Base-by-base conservation (phyloP, 2,113 vertebrate genomes). In the Melanerpes formicivorus region DNA sequence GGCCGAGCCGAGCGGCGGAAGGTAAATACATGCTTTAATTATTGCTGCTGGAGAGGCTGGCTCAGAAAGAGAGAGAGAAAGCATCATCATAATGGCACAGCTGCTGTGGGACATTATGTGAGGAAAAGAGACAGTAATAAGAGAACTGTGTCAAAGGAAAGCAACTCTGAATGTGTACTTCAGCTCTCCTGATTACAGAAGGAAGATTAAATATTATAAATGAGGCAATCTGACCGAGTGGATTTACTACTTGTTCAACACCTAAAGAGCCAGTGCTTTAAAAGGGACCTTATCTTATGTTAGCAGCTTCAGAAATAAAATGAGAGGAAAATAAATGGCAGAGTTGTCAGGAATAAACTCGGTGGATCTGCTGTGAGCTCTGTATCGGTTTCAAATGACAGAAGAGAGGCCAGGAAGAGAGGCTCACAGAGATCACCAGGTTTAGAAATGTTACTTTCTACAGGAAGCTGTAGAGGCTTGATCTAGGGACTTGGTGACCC, bases 21-120 rank as follows among this genome's bases (percentile, higher is more conserved):
- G 96, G 97, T 98, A 98, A 98, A 97, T 98, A 97, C 86, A 95
- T 91, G 56, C 97, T 98, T 98, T 98, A 98, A 98, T 98, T 98
- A 98, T 98, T 98, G 97, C 96, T 96, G 95, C 96, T 95, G 77
- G 96, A 89, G 94, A 97, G 97, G 97, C 87, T 62, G 65, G 46
- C 91, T 87, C 52, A 81, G 87, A 93, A 66, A 72, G 86, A 83
- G 56, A 86, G 46, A 82, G 73, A 91, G 95, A 97, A 97, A 96
- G 81, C 96, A 96, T 97, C 96, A 97, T 97, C 84, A 97, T 97
- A 97, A 97, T 97, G 95, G 97, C 90, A 95, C 97, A 98, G 96
- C 96, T 98, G 97, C 95, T 97, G 88, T 46, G 82, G 94, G 96
- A 96, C 90, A 95, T 97, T 97, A 96, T 96, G 87, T 96, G 94